Evolutionary conservation across 2,797 vertebrate species (phyloP).

Genomic region (Falco naumanni): DNA sequence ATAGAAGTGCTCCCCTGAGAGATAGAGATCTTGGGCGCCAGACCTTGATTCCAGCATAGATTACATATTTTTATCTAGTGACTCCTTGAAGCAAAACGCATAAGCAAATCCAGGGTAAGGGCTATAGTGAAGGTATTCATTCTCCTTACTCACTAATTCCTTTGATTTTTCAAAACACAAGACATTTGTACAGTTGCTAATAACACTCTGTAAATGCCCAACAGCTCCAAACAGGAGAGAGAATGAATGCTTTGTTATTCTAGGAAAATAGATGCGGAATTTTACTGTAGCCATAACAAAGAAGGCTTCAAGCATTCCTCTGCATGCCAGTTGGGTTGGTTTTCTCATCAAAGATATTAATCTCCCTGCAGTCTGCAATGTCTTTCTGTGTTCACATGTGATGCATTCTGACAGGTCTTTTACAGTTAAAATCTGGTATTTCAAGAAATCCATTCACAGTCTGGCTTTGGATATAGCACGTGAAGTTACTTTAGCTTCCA

Average conservation of each 20-base stretch:
- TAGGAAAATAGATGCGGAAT: conserved; percentile 56
- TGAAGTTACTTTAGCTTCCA: conserved; percentile 9
- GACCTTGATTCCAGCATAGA: conserved; percentile 4
- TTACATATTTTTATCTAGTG: not conserved
- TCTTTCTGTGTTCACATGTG: conserved; percentile 14
- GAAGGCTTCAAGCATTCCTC: conserved; percentile 37
- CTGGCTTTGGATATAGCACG: conserved; percentile 40
- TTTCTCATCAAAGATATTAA: conserved; percentile 28
- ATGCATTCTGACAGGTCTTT: conserved; percentile 42
- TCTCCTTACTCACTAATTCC: not conserved
- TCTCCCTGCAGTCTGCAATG: not conserved
- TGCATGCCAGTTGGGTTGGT: conserved; percentile 21
- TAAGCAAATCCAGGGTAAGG: not conserved
- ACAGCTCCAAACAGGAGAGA: conserved; percentile 16
- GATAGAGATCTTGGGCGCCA: not conserved
- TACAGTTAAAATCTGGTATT: conserved; percentile 33
- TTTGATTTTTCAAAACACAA: conserved; percentile 43
- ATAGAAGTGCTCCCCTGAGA: not conserved
- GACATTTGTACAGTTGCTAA: conserved; percentile 15
- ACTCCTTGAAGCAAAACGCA: not conserved
- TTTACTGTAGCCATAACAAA: conserved; percentile 64
- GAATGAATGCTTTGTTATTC: conserved; percentile 44
- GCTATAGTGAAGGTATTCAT: conserved; percentile 7
- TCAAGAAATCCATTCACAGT: conserved; percentile 43
- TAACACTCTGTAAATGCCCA: not conserved